Conservation (phyloP, 2,113 vertebrate species). For the Strix uralensis region DNA sequence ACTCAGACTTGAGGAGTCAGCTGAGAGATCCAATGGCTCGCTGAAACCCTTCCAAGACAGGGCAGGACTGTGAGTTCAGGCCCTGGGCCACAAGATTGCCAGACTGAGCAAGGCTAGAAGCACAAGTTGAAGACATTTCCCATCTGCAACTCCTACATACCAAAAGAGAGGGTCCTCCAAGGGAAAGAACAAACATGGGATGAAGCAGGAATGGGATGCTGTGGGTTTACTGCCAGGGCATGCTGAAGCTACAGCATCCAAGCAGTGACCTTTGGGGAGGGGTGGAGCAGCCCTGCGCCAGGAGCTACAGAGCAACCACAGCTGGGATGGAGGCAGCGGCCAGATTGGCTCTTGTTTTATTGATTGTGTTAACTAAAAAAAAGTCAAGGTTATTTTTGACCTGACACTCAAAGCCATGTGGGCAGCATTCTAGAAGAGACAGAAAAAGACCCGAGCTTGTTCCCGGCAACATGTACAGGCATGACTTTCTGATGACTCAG, state of each 20-base stretch:
- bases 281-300: background rate
- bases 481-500: background rate
- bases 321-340: background rate
- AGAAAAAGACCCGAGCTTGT: background rate
- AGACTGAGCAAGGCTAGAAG: background rate
- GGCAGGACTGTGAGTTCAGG: background rate
- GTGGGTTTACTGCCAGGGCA: background rate
- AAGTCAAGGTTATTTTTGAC: conserved; percentile 54
- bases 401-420: conserved; percentile 11
- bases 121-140: background rate
- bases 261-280: background rate
- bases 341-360: conserved; percentile 57
- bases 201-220: background rate
- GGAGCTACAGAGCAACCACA: conserved; percentile 21
- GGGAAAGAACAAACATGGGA: background rate
- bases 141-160: background rate
- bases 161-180: background rate
- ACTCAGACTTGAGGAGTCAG: background rate
- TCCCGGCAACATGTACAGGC: background rate
- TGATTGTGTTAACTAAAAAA: conserved; percentile 54
- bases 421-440: background rate
- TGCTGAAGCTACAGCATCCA: background rate
- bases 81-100: background rate
- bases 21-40: background rate
- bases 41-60: background rate